Evolutionary conservation across 2,113 vertebrate species (phyloP), one percentile per base, ranked within the genome.

Genomic region (Cyanocitta stelleri): DNA sequence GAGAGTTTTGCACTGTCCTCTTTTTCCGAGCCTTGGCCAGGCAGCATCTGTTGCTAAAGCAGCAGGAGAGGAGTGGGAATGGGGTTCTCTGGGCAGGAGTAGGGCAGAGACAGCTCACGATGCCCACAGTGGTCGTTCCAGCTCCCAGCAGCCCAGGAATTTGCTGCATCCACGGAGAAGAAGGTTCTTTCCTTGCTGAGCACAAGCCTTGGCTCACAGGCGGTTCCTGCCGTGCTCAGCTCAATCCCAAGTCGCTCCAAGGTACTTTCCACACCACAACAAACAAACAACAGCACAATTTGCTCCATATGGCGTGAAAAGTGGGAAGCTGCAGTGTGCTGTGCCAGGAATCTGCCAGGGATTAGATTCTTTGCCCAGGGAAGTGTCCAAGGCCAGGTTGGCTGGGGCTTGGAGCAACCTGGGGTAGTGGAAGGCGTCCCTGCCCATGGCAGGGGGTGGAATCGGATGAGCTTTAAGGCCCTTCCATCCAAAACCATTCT

Each of bases 221-320:
- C 5, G 0, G 32, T 32, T 84, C 64, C 73, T 81, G 68, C 15
- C 2, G 2, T 1, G 16, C 39, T 82, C 74, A 74, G 51, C 37
- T 16, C 5, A 9, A 22, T 30, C 69, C 62, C 43, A 6, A 19
- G 26, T 2, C 0, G 0, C 56, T 55, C 67, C 61, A 7, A 17
- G 77, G 93, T 63, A 35, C 82, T 89, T 91, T 92, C 74, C 87
- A 89, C 68, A 46, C 26, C 89, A 51, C 59, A 37, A 9, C 44
- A 55, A 51, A 32, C 35, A 29, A 26, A n/a, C 32, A 76, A 2
- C 39, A 73, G 17, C 49, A 41, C 20, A 1, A 2, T 17, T 29
- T 1, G 6, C n/a, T 78, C 46, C 0, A 0, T 6, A 0, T 3
- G n/a, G 61, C 0, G 1, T 24, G 52, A 32, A 41, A 44, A 49